Evolutionary conservation across 2,888 invertebrate species (phyloP).

Genomic region (Plebejus melissa): DNA sequence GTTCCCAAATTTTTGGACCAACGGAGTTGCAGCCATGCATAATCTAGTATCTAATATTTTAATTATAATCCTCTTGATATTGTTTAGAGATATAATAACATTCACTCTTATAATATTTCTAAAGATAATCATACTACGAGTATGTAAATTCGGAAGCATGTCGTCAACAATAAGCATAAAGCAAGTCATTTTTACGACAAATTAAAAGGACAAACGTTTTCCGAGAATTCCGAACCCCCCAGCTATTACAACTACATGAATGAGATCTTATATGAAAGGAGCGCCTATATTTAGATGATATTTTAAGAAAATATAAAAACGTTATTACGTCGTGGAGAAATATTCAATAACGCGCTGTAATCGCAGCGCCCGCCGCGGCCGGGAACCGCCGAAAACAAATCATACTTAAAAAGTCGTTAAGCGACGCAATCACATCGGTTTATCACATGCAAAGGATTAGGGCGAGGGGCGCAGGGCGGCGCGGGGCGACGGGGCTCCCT

Average conservation of each 20-base stretch:
- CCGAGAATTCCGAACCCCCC: neutral
- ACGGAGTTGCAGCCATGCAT: no score
- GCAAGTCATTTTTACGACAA: neutral
- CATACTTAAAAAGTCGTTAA: slow-evolving; percentile 32
- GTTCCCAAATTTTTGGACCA: no score
- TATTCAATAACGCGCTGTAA: slow-evolving; percentile 12
- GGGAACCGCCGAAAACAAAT: slow-evolving; percentile 14
- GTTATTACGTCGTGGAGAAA: neutral
- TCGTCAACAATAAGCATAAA: neutral
- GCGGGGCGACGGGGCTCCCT: slow-evolving; percentile 23
- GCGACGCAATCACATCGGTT: slow-evolving; percentile 25
- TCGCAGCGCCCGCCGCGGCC: neutral
- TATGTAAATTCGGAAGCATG: neutral
- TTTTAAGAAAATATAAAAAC: slow-evolving; percentile 12
- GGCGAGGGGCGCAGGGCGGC: slow-evolving; percentile 30
- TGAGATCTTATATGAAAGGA: neutral
- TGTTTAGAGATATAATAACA: neutral
- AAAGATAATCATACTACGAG: neutral
- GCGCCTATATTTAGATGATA: neutral
- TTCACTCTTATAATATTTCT: no score
- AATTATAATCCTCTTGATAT: no score
- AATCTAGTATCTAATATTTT: no score
- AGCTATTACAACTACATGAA: neutral
- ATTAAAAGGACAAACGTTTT: neutral
- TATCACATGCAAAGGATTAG: slow-evolving; percentile 27